phyloP scores from a whole-genome alignment of 2,888 invertebrate species.

The Cloeon dipterum region DNA sequence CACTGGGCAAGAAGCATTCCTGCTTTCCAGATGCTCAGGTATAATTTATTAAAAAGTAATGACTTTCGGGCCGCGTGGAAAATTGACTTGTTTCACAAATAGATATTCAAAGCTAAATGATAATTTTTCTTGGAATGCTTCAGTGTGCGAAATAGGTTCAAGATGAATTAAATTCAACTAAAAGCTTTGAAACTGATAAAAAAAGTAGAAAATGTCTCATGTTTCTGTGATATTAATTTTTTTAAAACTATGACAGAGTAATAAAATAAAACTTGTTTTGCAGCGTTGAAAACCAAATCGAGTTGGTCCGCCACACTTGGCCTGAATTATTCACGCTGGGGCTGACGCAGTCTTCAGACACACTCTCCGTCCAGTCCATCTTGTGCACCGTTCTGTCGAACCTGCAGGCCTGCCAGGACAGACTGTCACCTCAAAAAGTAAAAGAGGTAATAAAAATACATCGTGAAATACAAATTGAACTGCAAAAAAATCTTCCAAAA shows the following conservation, averaged over 20 bases:
- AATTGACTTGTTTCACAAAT: no score
- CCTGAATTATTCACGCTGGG: no score
- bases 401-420: background rate
- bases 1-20: constrained; percentile 76
- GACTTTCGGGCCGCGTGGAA: background rate
- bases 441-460: no score
- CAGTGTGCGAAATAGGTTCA: background rate
- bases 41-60: constrained; percentile 7
- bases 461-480: background rate
- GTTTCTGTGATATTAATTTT: no score
- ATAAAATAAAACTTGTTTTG: constrained; percentile 1
- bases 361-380: background rate
- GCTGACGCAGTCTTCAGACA: no score
- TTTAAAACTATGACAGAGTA: no score
- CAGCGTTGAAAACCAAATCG: no score
- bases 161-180: no score
- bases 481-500: background rate
- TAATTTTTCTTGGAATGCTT: background rate
- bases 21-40: constrained; percentile 60
- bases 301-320: no score
- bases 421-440: background rate
- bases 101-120: background rate
- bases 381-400: background rate
- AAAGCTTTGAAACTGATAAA: no score
- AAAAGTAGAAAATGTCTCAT: no score